These are phyloP conservation scores for Sebastes glaucus DNA, from an alignment of 2,797 vertebrate genomes.

Conservation along the genomic window DNA sequence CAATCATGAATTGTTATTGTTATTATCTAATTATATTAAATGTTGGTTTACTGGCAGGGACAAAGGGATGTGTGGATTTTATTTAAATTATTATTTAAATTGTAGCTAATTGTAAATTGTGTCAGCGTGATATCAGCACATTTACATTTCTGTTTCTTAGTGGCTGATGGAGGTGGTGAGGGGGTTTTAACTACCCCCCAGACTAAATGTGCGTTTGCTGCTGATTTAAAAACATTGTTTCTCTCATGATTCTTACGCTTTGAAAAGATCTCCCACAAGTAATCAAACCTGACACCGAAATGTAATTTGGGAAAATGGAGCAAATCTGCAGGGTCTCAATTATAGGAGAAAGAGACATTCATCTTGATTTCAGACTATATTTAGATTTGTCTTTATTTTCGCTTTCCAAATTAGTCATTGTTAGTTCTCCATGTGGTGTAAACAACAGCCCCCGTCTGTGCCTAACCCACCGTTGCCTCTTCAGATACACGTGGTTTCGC, in stretches of 20 bases:
- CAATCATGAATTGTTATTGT: not conserved
- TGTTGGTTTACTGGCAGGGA: not conserved
- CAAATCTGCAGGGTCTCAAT: conserved; percentile 23
- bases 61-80: not conserved
- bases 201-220: not conserved
- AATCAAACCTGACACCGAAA: not conserved
- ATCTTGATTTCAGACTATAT: not conserved
- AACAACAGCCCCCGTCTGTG: not conserved
- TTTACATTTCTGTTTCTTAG: not conserved
- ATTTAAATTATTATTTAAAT: no score
- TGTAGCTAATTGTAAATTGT: no score
- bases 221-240: not conserved
- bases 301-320: not conserved
- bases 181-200: not conserved
- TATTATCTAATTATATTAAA: not conserved
- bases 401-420: not conserved
- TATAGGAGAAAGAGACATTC: not conserved
- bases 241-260: not conserved
- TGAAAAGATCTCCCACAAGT: not conserved
- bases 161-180: not conserved
- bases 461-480: not conserved
- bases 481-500: not conserved
- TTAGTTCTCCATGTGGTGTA: not conserved
- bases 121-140: not conserved
- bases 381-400: not conserved